These are phyloP conservation scores for Coronaproctus castanopsis DNA, from an alignment of 2,888 invertebrate species.

Conservation along the genomic window DNA sequence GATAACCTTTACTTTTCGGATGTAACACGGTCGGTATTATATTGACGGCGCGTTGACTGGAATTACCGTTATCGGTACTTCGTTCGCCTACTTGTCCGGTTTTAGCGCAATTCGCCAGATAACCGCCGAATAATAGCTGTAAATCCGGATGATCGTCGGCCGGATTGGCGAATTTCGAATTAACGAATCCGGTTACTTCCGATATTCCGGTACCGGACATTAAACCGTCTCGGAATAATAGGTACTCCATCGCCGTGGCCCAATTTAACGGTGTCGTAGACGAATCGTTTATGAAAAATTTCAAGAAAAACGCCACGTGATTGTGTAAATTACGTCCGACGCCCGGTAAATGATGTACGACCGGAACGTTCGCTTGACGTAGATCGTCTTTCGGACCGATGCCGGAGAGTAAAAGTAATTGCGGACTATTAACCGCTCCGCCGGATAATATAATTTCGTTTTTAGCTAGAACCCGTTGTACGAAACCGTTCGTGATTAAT, in stretches of 20 bases:
- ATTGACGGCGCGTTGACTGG: slow-evolving; percentile 36
- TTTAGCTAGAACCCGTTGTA: slow-evolving; percentile 33
- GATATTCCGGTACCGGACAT: slow-evolving; percentile 78
- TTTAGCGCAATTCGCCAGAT: slow-evolving; percentile 62
- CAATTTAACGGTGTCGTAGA: slow-evolving; percentile 71
- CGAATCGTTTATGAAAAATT: slow-evolving; percentile 62
- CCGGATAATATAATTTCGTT: slow-evolving; percentile 46
- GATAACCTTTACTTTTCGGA: slow-evolving; percentile 63
- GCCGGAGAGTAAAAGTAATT: slow-evolving; percentile 75
- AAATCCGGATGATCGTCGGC: slow-evolving; percentile 60
- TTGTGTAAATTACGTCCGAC: slow-evolving; percentile 73
- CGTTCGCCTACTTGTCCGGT: slow-evolving; percentile 70
- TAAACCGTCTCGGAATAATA: slow-evolving; percentile 66
- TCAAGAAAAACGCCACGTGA: slow-evolving; percentile 59
- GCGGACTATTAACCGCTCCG: slow-evolving; percentile 82
- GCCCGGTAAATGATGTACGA: slow-evolving; percentile 50
- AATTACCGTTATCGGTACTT: slow-evolving; percentile 32
- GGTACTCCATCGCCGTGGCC: slow-evolving; percentile 80
- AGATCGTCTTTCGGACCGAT: slow-evolving; percentile 59
- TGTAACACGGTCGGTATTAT: slow-evolving; percentile 65
- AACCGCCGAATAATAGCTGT: slow-evolving; percentile 71
- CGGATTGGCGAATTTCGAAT: slow-evolving; percentile 55
- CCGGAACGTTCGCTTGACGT: slow-evolving; percentile 35
- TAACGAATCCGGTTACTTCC: slow-evolving; percentile 66
- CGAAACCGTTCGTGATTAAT: slow-evolving; percentile 17